A percentile compares a stretch with the other conserved stretches of the same genome.
Evolutionary conservation across 2,888 invertebrate genomes (phyloP).

Genomic region (Patella ulyssiponensis): DNA sequence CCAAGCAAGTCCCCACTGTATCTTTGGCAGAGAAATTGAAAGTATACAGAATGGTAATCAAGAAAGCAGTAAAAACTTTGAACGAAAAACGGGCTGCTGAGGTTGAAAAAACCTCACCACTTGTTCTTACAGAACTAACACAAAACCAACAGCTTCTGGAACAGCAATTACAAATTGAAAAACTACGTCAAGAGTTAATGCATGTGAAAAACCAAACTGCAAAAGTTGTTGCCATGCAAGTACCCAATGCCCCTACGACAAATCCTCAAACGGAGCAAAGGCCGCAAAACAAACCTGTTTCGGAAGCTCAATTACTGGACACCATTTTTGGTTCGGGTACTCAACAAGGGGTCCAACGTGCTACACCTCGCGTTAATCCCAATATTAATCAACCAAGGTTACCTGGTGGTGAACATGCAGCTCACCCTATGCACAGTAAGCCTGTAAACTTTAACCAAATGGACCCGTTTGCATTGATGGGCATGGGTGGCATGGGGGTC

Average conservation of each 20-base stretch:
- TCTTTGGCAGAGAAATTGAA: background rate
- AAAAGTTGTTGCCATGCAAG: background rate
- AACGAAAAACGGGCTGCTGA: background rate
- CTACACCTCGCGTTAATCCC: background rate
- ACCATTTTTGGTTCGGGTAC: background rate
- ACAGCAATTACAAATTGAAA: background rate
- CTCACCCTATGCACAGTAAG: background rate
- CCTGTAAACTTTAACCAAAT: background rate
- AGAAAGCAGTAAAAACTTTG: background rate
- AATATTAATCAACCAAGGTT: no score
- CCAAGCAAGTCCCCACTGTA: background rate
- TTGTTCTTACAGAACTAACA: background rate
- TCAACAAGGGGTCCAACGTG: background rate
- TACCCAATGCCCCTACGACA: background rate
- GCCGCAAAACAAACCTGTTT: background rate
- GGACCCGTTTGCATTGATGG: conserved; percentile 6
- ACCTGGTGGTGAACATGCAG: background rate
- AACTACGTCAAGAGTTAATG: background rate
- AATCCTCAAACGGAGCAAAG: background rate
- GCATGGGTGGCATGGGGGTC: conserved; percentile 7
- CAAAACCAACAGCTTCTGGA: background rate
- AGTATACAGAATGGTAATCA: background rate
- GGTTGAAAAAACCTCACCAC: background rate
- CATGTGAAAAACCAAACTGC: background rate
- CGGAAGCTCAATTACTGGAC: background rate